These are phyloP conservation scores for Caenorhabditis becei DNA, from an alignment of 2,888 invertebrate genomes.

Conservation along the genomic window DNA sequence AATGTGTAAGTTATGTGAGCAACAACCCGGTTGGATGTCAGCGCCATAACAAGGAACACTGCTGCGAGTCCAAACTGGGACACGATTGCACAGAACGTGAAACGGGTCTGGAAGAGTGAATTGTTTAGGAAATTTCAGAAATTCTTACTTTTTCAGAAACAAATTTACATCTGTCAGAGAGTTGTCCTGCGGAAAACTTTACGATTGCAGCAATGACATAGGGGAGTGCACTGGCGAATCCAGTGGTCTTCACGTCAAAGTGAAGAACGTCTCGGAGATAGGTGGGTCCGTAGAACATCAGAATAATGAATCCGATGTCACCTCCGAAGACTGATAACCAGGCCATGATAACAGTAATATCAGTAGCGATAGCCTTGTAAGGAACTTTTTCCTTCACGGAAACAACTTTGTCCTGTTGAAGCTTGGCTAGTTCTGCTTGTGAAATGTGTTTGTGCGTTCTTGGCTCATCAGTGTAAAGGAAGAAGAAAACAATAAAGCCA, in stretches of 20 bases:
- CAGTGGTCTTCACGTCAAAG: conserved; percentile 52
- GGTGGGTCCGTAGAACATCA: conserved; percentile 66
- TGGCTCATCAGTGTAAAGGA: conserved; percentile 57
- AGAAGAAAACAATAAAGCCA: conserved; percentile 35
- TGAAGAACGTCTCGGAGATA: conserved; percentile 57
- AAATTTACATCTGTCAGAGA: conserved; percentile 51
- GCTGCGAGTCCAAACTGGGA: conserved; percentile 69
- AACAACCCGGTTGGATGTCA: conserved; percentile 34
- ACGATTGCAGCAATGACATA: conserved; percentile 49
- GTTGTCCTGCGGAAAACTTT: conserved; percentile 50
- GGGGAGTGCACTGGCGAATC: conserved; percentile 55
- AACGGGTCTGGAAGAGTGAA: conserved; percentile 42
- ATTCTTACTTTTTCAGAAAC: conserved; percentile 32
- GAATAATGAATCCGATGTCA: conserved; percentile 63
- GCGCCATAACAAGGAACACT: conserved; percentile 65
- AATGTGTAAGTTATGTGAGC: conserved; percentile 64
- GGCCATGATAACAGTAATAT: conserved; percentile 21
- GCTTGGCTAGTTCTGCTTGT: conserved; percentile 4
- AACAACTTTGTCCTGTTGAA: conserved; percentile 9
- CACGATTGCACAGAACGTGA: conserved; percentile 65
- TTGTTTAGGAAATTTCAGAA: no score
- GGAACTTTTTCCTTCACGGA: conserved; percentile 43
- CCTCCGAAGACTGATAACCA: conserved; percentile 58
- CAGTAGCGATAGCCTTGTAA: conserved; percentile 49
- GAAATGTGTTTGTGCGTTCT: conserved; percentile 32